phyloP scores from a whole-genome alignment of 1,140 invertebrate species.

The Neocloeon triangulifer region DNA sequence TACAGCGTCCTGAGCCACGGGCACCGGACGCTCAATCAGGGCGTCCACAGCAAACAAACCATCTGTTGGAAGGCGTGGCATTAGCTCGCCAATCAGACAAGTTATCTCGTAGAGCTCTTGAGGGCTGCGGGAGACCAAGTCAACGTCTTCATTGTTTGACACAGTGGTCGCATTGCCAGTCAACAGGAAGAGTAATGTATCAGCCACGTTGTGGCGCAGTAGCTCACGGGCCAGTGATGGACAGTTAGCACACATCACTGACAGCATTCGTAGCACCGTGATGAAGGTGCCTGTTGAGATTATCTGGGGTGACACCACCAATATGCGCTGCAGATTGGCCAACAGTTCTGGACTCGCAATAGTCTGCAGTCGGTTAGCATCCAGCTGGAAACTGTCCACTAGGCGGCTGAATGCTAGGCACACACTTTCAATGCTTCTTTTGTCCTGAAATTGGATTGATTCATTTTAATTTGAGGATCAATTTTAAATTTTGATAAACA shows the following conservation, averaged over 20 bases:
- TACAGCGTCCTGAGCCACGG: conserved; percentile 45
- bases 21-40: conserved; percentile 49
- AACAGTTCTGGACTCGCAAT: conserved; percentile 83
- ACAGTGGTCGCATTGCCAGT: conserved; percentile 54
- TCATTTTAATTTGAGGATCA: no score
- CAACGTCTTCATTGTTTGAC: conserved; percentile 32
- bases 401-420: conserved; percentile 88
- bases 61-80: conserved; percentile 81
- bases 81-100: conserved; percentile 82
- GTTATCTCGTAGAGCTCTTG: conserved; percentile 94
- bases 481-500: no score
- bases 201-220: conserved; percentile 84
- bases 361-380: conserved; percentile 74
- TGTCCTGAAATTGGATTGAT: conserved; percentile 58
- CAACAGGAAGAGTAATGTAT: conserved; percentile 76
- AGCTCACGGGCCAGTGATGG: conserved; percentile 76
- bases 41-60: conserved; percentile 85
- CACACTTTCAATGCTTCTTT: conserved; percentile 92
- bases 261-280: conserved; percentile 84
- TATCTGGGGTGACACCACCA: conserved; percentile 79
- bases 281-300: conserved; percentile 88
- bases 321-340: conserved; percentile 76
- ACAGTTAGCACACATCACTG: conserved; percentile 84
- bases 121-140: conserved; percentile 69
- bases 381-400: conserved; percentile 89